Conservation (phyloP, 2,797 vertebrate species). For the Scolopax bukidnonensis region DNA sequence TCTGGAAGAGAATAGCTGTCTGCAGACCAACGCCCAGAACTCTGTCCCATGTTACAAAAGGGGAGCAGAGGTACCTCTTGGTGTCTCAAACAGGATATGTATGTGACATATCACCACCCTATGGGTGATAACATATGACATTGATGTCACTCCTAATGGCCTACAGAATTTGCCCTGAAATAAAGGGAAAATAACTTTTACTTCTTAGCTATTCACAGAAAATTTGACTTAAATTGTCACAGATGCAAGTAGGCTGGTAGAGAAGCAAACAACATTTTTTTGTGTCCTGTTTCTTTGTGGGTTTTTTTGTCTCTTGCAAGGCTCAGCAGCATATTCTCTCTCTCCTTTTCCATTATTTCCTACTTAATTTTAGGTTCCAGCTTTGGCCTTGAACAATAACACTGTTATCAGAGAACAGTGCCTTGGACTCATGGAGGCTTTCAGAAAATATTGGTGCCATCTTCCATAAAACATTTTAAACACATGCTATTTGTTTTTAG, state of each 20-base stretch:
- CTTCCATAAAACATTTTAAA: constrained; percentile 71
- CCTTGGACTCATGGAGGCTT: constrained; percentile 43
- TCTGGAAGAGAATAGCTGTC: neutral
- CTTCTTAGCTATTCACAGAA: neutral
- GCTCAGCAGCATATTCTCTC: neutral
- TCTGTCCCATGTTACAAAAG: neutral
- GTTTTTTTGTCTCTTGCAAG: neutral
- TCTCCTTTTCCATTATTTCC: constrained; percentile 12
- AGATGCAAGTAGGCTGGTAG: neutral
- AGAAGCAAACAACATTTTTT: neutral
- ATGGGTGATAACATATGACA: too few relatives aligned
- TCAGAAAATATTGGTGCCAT: constrained; percentile 62
- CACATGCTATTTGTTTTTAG: constrained; percentile 76
- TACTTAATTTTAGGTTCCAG: neutral
- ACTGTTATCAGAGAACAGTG: neutral
- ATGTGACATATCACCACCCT: neutral
- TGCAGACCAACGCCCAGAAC: neutral
- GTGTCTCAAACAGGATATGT: neutral
- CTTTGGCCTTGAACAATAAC: neutral
- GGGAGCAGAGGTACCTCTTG: neutral
- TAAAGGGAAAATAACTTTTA: neutral
- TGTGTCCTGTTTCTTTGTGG: neutral
- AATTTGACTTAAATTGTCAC: neutral
- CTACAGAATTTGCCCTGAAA: neutral
- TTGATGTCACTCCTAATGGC: neutral